Evolutionary conservation across 1,140 invertebrate genomes (phyloP), one percentile per base, ranked within the genome.

Genomic region (Brachionus calyciflorus): DNA sequence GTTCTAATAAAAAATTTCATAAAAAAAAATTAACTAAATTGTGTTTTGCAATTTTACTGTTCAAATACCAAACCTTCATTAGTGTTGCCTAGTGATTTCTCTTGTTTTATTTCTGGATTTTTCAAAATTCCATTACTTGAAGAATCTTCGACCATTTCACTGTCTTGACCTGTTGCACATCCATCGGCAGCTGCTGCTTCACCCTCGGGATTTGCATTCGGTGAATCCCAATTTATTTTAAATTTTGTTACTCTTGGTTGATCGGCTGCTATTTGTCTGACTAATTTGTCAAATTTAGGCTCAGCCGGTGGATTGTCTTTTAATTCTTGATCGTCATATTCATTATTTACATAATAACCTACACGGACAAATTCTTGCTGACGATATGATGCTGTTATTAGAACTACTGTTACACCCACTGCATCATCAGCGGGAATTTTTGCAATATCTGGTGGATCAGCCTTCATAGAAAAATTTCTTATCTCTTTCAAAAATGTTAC

Each of bases 261-360:
- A 51, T 60, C 76, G 10, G 55, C 57, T 17, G 57, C 76, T 9
- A 77, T 63, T 37, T 26, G 60, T 63, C 76, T 53, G 6, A 53
- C 2, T n/a, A 90, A 92, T 87, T 98, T 96, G 80, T 96, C 92
- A 86, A 96, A 96, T 68, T 91, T 89, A 12, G 95, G 94, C 49
- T 90, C 90, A 1, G 91, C 86, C 37, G 96, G 96, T 26, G 94
- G 94, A 85, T 95, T 97, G 85, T 98, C 96, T 78, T 90, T 89
- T 78, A 98, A 84, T 84, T 98, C 95, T 3, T 90, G 90, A 82
- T 98, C 94, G 24, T 87, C 90, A 82, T 99, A 99, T 82, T 98
- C 95, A 83, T 98, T 98, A 81, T 98, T 98, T 51, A 99, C 96
- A 83, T 97, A 99, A 85, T 98, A 99, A 10, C 96, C 96, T 19